A percentile compares a stretch with the other conserved stretches of the same genome.
phyloP scores from a whole-genome alignment of 2,888 invertebrate genomes.

The Drosophila peninsularis region DNA sequence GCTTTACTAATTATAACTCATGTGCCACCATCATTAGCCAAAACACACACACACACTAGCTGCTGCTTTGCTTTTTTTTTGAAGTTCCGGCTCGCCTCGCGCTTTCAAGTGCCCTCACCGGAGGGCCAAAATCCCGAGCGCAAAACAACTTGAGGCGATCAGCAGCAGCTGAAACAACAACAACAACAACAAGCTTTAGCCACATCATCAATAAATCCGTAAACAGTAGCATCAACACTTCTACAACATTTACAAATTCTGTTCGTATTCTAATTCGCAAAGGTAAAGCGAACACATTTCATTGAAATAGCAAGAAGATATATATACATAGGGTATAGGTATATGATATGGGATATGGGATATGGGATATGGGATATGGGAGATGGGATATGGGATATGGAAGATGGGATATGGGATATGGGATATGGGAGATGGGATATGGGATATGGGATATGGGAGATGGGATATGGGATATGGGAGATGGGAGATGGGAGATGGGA shows the following conservation, averaged over 20 bases:
- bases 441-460: neutral
- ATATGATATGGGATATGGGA: neutral
- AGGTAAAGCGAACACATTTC: neutral
- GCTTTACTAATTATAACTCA: constrained; percentile 65
- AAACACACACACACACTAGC: constrained; percentile 10
- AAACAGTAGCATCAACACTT: constrained; percentile 50
- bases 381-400: neutral
- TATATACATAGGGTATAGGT: too few species aligned
- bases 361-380: neutral
- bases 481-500: neutral
- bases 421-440: neutral
- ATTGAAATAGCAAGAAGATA: neutral
- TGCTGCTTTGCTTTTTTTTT: constrained; percentile 3
- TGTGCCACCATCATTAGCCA: constrained; percentile 53
- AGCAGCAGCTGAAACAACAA: constrained; percentile 2
- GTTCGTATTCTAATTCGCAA: constrained; percentile 1
- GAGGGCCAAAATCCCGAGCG: constrained; percentile 54
- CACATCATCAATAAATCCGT: constrained; percentile 27
- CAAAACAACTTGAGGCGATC: constrained; percentile 47
- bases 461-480: neutral
- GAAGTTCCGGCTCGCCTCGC: constrained; percentile 70
- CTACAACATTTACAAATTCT: neutral
- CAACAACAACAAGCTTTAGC: neutral
- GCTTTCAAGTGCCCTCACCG: constrained; percentile 61
- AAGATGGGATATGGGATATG: neutral